Percentiles rank a stretch among this genome's conserved stretches.
Evolutionary conservation across 2,113 vertebrate genomes (phyloP).

Genomic region (Vulpes lagopus): DNA sequence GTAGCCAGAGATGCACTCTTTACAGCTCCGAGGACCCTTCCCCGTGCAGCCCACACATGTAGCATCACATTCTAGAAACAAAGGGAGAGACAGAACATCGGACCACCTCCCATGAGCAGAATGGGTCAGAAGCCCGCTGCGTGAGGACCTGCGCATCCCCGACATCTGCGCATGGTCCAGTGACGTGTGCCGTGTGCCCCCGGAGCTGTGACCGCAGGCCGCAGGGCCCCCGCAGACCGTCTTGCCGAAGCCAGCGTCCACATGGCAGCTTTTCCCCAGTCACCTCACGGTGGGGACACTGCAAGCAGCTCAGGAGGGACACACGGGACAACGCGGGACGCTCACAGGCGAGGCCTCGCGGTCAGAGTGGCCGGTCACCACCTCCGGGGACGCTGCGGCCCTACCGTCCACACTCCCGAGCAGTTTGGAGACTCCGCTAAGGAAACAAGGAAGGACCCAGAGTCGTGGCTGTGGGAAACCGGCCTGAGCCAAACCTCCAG

Average conservation of each 20-base stretch:
- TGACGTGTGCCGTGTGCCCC: too few species aligned
- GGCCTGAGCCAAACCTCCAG: too few species aligned
- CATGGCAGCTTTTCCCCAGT: too few species aligned
- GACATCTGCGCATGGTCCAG: not conserved
- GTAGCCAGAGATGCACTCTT: slow-evolving; percentile 90
- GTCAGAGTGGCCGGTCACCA: too few species aligned
- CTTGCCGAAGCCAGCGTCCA: too few species aligned
- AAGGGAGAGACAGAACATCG: accelerated
- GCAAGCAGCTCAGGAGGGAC: too few species aligned
- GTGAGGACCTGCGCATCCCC: not conserved
- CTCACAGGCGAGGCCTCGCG: too few species aligned
- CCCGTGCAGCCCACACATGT: slow-evolving; percentile 92
- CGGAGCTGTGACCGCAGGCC: too few species aligned
- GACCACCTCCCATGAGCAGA: accelerated
- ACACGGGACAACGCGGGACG: too few species aligned
- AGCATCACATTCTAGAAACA: slow-evolving; percentile 90
- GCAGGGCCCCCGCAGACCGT: too few species aligned
- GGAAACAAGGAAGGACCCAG: not conserved
- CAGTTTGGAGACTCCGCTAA: not conserved
- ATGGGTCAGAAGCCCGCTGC: accelerated
- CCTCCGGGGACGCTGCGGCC: not conserved
- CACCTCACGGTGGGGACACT: too few species aligned
- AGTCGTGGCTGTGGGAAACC: too few species aligned
- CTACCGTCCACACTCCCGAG: not conserved
- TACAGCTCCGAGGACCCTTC: slow-evolving; percentile 90